Evolutionary conservation across 1,140 invertebrate species (phyloP).

Genomic region (Caenorhabditis inopinata): DNA sequence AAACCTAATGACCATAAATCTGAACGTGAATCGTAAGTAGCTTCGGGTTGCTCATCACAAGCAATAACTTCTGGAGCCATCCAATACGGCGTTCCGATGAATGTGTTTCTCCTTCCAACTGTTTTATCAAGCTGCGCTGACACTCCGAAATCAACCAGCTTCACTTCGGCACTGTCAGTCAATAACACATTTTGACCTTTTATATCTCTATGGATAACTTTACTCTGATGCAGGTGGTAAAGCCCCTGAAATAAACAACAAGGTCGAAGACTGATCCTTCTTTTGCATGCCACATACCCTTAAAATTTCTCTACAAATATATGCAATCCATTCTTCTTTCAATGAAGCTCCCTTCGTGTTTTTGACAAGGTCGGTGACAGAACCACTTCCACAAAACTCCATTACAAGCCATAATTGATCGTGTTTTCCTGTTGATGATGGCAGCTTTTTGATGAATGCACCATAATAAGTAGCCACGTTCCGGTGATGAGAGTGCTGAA

Average conservation of each 20-base stretch:
- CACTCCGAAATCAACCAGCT: constrained; percentile 99
- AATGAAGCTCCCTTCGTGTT: constrained; percentile 94
- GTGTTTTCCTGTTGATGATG: constrained; percentile 84
- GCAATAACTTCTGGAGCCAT: constrained; percentile 88
- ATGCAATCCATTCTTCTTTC: constrained; percentile 99
- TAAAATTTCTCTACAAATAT: constrained; percentile 94
- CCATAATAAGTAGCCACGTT: constrained; percentile 99
- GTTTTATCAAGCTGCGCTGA: constrained; percentile 97
- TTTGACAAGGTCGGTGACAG: constrained; percentile 97
- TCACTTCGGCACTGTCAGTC: constrained; percentile 98
- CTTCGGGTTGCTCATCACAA: constrained; percentile 99
- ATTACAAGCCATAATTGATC: constrained; percentile 95
- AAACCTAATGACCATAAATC: constrained; percentile 90
- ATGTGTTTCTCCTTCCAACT: constrained; percentile 95
- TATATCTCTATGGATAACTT: constrained; percentile 98
- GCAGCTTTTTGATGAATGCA: constrained; percentile 98
- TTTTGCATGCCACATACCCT: constrained; percentile 61
- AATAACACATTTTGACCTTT: constrained; percentile 99
- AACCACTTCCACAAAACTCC: constrained; percentile 99
- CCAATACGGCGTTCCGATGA: constrained; percentile 99
- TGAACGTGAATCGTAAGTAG: constrained; percentile 97
- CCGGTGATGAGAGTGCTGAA: constrained; percentile 92
- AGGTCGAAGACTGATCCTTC: not conserved
- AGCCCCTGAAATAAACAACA: constrained; percentile 74
- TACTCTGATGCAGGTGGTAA: constrained; percentile 94